phyloP scores from a whole-genome alignment of 2,888 invertebrate genomes.

The Dasysyrphus albostriatus region DNA sequence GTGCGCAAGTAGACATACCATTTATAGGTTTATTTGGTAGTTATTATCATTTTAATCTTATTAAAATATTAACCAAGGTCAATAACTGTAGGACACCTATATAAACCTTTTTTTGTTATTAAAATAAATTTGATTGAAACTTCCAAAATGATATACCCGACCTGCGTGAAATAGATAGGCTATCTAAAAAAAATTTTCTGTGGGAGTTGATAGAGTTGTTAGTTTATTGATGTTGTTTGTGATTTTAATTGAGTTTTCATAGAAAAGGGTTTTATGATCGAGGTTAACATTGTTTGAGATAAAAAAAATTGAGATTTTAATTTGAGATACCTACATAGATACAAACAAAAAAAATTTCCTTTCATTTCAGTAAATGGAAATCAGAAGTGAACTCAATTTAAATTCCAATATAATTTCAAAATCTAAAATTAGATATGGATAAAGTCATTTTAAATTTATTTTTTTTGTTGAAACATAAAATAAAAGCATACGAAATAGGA shows the following conservation, averaged over 20 bases:
- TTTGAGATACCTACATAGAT: neutral
- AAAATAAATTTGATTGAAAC: constrained; percentile 15
- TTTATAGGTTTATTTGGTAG: neutral
- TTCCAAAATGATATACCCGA: constrained; percentile 1
- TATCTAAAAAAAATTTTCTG: constrained; percentile 4
- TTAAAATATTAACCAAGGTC: constrained; percentile 9
- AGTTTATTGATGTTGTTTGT: neutral
- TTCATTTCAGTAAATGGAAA: neutral
- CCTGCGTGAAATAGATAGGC: constrained; percentile 7
- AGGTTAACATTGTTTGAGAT: neutral
- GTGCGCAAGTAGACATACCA: neutral
- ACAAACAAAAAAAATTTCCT: neutral
- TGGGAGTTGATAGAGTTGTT: constrained; percentile 19
- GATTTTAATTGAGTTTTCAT: constrained; percentile 5
- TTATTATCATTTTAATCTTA: neutral
- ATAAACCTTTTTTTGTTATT: neutral
- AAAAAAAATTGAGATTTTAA: neutral
- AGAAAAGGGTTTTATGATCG: neutral
- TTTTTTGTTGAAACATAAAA: neutral
- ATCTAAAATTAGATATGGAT: neutral
- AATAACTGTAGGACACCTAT: neutral
- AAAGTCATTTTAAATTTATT: neutral
- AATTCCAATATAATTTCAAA: neutral
- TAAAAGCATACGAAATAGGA: neutral
- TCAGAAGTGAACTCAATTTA: neutral